Evolutionary conservation across 2,113 vertebrate genomes (phyloP).

Genomic region (Upupa epops): DNA sequence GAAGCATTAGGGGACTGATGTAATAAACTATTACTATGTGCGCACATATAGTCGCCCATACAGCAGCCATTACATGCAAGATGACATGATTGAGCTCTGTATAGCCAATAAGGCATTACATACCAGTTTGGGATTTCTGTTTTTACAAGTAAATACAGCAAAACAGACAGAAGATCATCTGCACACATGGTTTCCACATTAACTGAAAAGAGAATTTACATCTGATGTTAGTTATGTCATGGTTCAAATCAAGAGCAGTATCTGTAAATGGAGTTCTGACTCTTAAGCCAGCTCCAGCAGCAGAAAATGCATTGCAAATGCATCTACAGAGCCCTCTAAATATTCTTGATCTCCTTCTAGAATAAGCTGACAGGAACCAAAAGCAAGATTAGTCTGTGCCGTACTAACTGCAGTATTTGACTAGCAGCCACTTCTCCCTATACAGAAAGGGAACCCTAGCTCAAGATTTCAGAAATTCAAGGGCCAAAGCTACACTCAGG

Average conservation of each 20-base stretch:
- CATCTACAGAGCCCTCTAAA: background rate
- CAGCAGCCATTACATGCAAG: background rate
- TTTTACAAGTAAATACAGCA: constrained; percentile 93
- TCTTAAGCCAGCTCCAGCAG: background rate
- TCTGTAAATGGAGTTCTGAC: background rate
- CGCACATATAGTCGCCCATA: background rate
- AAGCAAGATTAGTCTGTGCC: background rate
- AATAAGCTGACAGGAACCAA: background rate
- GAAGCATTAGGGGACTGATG: too few relatives aligned
- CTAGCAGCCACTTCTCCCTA: background rate
- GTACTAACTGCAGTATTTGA: background rate
- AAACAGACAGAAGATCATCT: constrained; percentile 92
- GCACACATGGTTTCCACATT: constrained; percentile 90
- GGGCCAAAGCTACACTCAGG: background rate
- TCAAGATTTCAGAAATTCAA: background rate
- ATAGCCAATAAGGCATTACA: background rate
- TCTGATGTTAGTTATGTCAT: background rate
- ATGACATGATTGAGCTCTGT: background rate
- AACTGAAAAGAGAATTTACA: constrained; percentile 69
- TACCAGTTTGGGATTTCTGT: constrained; percentile 98
- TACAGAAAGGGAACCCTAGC: background rate
- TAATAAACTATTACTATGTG: background rate
- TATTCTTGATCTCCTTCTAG: background rate
- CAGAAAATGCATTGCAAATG: background rate
- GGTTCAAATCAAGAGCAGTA: background rate